These are phyloP conservation scores for Andricus curvator DNA, from an alignment of 2,888 invertebrate species.

Conservation along the genomic window DNA sequence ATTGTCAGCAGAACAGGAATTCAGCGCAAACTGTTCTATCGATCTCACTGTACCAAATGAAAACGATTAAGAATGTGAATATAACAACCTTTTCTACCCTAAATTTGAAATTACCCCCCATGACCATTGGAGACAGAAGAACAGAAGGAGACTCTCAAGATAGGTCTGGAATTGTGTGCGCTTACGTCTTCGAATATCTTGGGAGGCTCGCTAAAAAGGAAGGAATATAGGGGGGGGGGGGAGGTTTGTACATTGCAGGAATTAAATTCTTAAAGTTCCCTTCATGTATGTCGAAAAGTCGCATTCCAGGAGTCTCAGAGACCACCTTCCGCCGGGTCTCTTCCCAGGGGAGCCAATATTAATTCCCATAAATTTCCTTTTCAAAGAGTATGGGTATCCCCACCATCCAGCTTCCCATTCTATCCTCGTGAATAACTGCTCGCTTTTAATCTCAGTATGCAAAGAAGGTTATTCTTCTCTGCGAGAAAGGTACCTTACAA, in stretches of 20 bases:
- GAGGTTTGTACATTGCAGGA: slow-evolving; percentile 66
- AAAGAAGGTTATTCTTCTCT: slow-evolving; percentile 74
- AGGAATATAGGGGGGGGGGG: slow-evolving; percentile 45
- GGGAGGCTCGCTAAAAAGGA: slow-evolving; percentile 15
- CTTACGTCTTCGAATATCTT: slow-evolving; percentile 19
- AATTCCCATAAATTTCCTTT: slow-evolving; percentile 79
- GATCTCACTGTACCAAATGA: no score
- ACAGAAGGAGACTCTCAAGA: slow-evolving; percentile 10
- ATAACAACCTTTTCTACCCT: neutral
- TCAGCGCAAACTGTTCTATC: no score
- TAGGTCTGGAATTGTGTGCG: slow-evolving; percentile 20
- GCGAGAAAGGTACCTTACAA: slow-evolving; percentile 49
- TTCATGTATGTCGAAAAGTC: slow-evolving; percentile 75
- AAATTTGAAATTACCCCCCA: neutral
- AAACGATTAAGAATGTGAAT: neutral
- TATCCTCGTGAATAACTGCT: slow-evolving; percentile 64
- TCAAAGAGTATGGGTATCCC: slow-evolving; percentile 71
- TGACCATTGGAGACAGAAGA: neutral
- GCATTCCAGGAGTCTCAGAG: slow-evolving; percentile 75
- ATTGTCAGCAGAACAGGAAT: no score
- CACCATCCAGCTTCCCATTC: slow-evolving; percentile 50
- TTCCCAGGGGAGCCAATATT: slow-evolving; percentile 76
- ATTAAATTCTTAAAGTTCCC: slow-evolving; percentile 78
- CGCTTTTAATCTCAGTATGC: slow-evolving; percentile 76
- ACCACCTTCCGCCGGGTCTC: slow-evolving; percentile 56